Evolutionary conservation across 2,888 invertebrate species (phyloP).

Genomic region (Drosophila limbata): DNA sequence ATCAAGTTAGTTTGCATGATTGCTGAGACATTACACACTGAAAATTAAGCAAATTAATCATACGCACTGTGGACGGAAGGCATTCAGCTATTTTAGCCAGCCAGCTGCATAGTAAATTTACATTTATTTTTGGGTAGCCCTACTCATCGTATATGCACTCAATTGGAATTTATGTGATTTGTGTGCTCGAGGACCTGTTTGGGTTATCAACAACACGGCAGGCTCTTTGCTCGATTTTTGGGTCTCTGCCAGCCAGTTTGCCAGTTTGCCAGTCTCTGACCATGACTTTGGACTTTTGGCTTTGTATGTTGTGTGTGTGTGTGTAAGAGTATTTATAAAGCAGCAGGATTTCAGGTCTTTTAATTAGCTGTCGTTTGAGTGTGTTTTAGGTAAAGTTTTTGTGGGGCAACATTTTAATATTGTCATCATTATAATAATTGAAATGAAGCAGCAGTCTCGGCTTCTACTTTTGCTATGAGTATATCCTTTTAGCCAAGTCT

Average conservation of each 20-base stretch:
- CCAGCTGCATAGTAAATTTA: conserved; percentile 68
- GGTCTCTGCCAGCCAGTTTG: conserved; percentile 5
- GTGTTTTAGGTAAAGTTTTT: conserved; percentile 32
- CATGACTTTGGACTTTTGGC: conserved; percentile 74
- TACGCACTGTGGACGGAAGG: conserved; percentile 61
- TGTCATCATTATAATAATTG: conserved; percentile 78
- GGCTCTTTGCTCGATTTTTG: conserved; percentile 34
- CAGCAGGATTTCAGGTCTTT: conserved; percentile 60
- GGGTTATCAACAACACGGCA: conserved; percentile 79
- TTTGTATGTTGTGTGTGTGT: conserved; percentile 18
- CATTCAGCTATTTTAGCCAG: not conserved
- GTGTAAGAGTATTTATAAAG: conserved; percentile 20
- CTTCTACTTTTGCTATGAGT: conserved; percentile 6
- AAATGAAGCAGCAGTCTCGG: conserved; percentile 59
- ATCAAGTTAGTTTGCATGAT: conserved; percentile 29
- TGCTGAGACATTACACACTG: conserved; percentile 16
- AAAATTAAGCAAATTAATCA: conserved; percentile 72
- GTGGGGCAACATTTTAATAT: conserved; percentile 52
- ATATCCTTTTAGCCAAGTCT: conserved; percentile 39
- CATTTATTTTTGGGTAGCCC: conserved; percentile 67
- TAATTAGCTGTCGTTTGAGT: conserved; percentile 63
- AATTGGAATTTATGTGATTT: conserved; percentile 82
- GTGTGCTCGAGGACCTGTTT: conserved; percentile 78
- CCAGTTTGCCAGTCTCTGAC: conserved; percentile 21
- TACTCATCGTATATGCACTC: conserved; percentile 74